phyloP scores from a whole-genome alignment of 2,888 invertebrate genomes.

The Ditula angustiorana region DNA sequence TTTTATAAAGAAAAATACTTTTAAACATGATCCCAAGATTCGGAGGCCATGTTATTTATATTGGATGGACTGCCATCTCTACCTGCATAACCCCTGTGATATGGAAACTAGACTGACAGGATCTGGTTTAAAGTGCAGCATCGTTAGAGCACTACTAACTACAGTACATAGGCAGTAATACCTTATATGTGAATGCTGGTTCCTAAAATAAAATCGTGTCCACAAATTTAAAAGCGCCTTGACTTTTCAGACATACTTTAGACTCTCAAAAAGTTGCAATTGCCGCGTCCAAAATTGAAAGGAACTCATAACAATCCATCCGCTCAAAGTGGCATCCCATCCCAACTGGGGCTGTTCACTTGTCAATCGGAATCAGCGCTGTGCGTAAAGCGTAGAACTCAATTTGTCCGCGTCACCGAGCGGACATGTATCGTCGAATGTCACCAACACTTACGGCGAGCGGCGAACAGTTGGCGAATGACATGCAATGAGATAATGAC shows the following conservation, averaged over 20 bases:
- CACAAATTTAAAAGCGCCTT: too few relatives aligned
- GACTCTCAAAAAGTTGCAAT: not conserved
- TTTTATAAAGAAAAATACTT: too few relatives aligned
- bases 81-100: too few relatives aligned
- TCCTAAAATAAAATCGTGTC: too few relatives aligned
- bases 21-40: too few relatives aligned
- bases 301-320: not conserved
- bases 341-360: conserved; percentile 52
- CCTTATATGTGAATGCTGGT: too few relatives aligned
- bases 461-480: conserved; percentile 14
- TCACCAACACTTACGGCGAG: conserved; percentile 66
- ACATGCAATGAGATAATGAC: conserved; percentile 25
- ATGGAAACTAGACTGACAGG: too few relatives aligned
- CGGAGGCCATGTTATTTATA: too few relatives aligned
- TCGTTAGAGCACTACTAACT: too few relatives aligned
- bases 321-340: not conserved
- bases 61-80: too few relatives aligned
- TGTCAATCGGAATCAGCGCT: conserved; percentile 65
- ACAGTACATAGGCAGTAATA: too few relatives aligned
- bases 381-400: conserved; percentile 66
- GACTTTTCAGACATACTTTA: not conserved
- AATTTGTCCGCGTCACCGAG: conserved; percentile 70
- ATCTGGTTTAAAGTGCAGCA: too few relatives aligned
- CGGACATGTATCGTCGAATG: conserved; percentile 62
- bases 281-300: not conserved